phyloP scores from a whole-genome alignment of 2,113 vertebrate genomes.

The Lagenorhynchus albirostris region DNA sequence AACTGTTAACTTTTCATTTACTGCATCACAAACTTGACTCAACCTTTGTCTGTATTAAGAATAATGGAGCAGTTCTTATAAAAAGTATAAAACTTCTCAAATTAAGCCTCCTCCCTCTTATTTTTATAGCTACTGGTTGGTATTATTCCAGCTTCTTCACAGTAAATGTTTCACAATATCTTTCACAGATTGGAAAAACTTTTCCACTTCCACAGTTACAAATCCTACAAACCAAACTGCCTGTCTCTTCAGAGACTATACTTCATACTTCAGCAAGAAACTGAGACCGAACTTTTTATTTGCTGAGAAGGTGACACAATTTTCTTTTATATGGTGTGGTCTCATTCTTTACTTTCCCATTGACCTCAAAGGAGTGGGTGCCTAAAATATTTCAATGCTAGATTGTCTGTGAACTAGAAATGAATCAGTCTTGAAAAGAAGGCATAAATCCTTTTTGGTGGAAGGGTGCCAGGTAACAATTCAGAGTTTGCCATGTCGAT shows the following conservation, averaged over 20 bases:
- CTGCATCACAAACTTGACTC: slow-evolving; percentile 71
- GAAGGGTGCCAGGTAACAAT: slow-evolving; percentile 35
- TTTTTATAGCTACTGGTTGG: slow-evolving; percentile 69
- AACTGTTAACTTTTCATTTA: slow-evolving; percentile 76
- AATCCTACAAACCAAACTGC: slow-evolving; percentile 59
- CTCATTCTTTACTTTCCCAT: slow-evolving; percentile 57
- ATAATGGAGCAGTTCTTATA: slow-evolving; percentile 64
- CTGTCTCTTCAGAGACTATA: slow-evolving; percentile 58
- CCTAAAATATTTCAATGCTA: slow-evolving; percentile 45
- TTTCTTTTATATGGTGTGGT: slow-evolving; percentile 39
- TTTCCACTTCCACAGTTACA: slow-evolving; percentile 73
- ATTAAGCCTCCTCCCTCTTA: slow-evolving; percentile 59
- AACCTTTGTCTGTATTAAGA: slow-evolving; percentile 71
- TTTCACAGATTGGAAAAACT: slow-evolving; percentile 66
- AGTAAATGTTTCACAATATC: slow-evolving; percentile 70
- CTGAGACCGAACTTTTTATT: slow-evolving; percentile 70
- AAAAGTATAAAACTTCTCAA: slow-evolving; percentile 64
- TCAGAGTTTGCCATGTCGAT: slow-evolving; percentile 31
- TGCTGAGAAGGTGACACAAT: slow-evolving; percentile 63
- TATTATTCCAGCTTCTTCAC: slow-evolving; percentile 72
- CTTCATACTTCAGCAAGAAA: slow-evolving; percentile 59
- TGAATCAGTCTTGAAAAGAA: slow-evolving; percentile 49
- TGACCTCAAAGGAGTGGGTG: slow-evolving; percentile 37
- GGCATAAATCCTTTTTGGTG: slow-evolving; percentile 36
- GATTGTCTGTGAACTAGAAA: slow-evolving; percentile 39